Conservation (phyloP, 2,888 invertebrate species). For the Elegia similella region DNA sequence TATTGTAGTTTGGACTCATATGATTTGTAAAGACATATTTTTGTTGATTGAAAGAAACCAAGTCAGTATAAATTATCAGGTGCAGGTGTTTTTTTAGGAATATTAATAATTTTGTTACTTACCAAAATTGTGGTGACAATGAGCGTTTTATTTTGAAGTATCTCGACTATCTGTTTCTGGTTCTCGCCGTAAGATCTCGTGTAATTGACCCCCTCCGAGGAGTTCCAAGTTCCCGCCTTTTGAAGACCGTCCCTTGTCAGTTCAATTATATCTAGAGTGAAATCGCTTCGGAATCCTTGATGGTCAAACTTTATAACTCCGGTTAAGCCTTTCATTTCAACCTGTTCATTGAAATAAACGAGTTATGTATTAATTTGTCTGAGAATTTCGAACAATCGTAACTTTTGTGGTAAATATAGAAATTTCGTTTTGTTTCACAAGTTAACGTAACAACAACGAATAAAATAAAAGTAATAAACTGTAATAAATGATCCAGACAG, state of each 20-base stretch:
- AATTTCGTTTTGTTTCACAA: background rate
- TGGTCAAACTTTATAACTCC: conserved; percentile 97
- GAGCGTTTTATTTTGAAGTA: conserved; percentile 94
- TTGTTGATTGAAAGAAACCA: no score
- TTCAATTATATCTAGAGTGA: conserved; percentile 95
- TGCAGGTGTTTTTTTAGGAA: background rate
- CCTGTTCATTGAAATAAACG: conserved; percentile 78
- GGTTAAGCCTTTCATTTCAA: conserved; percentile 95
- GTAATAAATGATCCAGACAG: background rate
- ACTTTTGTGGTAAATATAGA: conserved; percentile 2
- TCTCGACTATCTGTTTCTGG: conserved; percentile 93
- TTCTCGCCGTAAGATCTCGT: conserved; percentile 92
- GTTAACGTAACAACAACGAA: conserved; percentile 31
- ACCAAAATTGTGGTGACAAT: conserved; percentile 96
- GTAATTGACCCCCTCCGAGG: conserved; percentile 93
- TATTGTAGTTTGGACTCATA: no score
- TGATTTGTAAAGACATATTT: no score
- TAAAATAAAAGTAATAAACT: background rate
- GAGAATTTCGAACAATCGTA: background rate
- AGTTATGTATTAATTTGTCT: conserved; percentile 22
- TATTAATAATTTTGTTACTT: conserved; percentile 51
- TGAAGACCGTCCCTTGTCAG: conserved; percentile 91
- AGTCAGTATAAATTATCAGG: no score
- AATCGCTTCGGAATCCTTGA: conserved; percentile 95
- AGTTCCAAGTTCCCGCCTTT: conserved; percentile 94